These are phyloP conservation scores for Pongo abelii DNA, from an alignment of 2,113 vertebrate genomes.

Conservation along the genomic window DNA sequence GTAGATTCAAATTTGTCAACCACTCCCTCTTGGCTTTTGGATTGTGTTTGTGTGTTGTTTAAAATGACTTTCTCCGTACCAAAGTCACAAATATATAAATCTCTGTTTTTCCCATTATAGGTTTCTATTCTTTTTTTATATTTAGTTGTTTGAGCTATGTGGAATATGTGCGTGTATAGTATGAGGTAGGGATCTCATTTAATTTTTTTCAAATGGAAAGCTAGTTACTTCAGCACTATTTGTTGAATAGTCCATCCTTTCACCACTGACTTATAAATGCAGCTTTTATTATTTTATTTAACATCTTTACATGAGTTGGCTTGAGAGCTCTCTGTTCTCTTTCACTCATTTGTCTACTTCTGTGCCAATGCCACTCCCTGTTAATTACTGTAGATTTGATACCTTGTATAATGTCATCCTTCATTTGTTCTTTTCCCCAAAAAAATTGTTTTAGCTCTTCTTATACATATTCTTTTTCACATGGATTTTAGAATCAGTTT, in stretches of 20 bases:
- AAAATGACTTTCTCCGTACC: neutral
- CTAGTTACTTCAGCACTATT: neutral
- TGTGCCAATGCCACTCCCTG: neutral
- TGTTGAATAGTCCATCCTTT: slow-evolving; percentile 1
- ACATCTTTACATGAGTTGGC: neutral
- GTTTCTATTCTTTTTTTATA: neutral
- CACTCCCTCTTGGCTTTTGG: neutral
- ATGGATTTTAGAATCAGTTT: slow-evolving; percentile 36
- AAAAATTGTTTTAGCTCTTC: neutral
- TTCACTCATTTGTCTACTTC: slow-evolving; percentile 37
- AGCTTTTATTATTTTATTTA: slow-evolving; percentile 33
- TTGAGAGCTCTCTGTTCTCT: neutral
- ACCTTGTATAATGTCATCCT: neutral
- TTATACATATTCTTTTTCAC: slow-evolving; percentile 13
- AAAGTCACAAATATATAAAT: neutral
- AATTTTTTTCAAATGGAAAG: slow-evolving; percentile 28
- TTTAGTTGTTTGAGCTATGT: neutral
- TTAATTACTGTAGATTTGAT: neutral
- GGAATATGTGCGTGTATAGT: neutral
- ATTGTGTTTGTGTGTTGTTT: neutral
- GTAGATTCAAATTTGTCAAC: slow-evolving; percentile 4
- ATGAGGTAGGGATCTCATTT: neutral
- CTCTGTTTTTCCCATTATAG: neutral
- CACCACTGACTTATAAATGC: slow-evolving; percentile 5
- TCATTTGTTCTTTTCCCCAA: neutral